Percentiles rank a stretch among this genome's conserved stretches.
Conservation (phyloP, 2,797 vertebrate species). For the Picus viridis region DNA sequence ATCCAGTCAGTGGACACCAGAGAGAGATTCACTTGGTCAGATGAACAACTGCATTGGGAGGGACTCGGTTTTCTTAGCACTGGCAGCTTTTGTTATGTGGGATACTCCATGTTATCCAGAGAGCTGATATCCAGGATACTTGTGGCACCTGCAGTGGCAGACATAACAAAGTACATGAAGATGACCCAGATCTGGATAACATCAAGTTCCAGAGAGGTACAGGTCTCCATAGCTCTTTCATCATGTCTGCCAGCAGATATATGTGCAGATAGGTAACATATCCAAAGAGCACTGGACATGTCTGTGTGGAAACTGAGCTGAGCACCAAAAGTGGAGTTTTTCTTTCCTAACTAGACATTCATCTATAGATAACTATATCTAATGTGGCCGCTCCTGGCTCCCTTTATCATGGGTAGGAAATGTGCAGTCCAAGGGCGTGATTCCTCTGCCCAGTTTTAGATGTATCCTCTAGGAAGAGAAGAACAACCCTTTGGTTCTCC, state of each 20-base stretch:
- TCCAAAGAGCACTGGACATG: not conserved
- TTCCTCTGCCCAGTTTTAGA: not conserved
- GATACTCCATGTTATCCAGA: not conserved
- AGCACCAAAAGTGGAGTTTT: not conserved
- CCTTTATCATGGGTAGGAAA: not conserved
- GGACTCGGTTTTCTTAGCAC: not conserved
- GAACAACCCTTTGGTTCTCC: not conserved
- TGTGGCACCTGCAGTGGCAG: not conserved
- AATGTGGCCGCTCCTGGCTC: rapidly evolving
- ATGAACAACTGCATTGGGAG: not conserved
- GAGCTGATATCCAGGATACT: not conserved
- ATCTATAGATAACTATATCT: not conserved
- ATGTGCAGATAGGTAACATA: not conserved
- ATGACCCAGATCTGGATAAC: not conserved
- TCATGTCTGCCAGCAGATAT: not conserved
- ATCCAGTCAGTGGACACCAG: not conserved
- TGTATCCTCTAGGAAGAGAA: not conserved
- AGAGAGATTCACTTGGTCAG: not conserved
- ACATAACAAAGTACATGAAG: not conserved
- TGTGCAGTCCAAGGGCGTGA: not conserved
- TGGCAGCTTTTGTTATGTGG: not conserved
- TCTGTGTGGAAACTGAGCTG: not conserved
- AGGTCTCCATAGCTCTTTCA: not conserved
- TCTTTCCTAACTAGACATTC: not conserved
- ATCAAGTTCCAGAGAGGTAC: not conserved